These are phyloP conservation scores for Drosophila dunni DNA, from an alignment of 1,140 invertebrate species.

Conservation along the genomic window DNA sequence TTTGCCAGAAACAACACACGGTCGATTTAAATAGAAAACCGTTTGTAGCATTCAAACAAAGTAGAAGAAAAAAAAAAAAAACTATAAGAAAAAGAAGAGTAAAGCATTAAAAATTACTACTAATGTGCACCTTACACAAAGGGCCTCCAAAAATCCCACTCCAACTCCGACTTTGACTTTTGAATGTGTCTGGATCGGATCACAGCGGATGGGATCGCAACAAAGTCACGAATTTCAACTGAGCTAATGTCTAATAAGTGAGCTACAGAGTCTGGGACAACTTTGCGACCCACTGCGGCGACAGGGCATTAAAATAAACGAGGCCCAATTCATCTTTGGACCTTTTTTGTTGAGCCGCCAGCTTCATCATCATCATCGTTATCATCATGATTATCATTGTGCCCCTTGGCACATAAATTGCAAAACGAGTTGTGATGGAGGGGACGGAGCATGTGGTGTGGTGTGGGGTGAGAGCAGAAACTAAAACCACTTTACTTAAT, in stretches of 20 bases:
- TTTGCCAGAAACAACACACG: conserved; percentile 48
- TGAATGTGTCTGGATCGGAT: conserved; percentile 5
- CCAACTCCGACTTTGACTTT: background rate
- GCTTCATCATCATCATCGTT: background rate
- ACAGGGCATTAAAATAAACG: conserved; percentile 83
- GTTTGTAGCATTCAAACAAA: conserved; percentile 68
- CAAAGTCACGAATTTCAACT: conserved; percentile 70
- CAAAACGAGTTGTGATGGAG: conserved; percentile 24
- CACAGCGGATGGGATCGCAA: conserved; percentile 54
- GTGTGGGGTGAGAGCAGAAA: conserved; percentile 41
- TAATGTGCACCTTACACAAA: conserved; percentile 83
- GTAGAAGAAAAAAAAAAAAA: conserved; percentile 49
- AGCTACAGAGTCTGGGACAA: conserved; percentile 27
- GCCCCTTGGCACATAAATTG: conserved; percentile 60
- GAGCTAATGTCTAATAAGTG: conserved; percentile 71
- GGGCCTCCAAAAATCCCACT: conserved; percentile 7
- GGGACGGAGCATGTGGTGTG: no score
- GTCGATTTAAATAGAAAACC: conserved; percentile 73
- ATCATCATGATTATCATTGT: background rate
- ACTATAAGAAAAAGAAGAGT: conserved; percentile 33
- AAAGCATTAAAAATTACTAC: conserved; percentile 83
- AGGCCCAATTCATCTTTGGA: conserved; percentile 80
- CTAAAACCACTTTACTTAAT: conserved; percentile 83
- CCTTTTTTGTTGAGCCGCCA: conserved; percentile 72
- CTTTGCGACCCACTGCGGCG: conserved; percentile 80